A percentile compares a stretch with the other conserved stretches of the same genome.
Conservation (phyloP, 2,797 vertebrate species). For the Labeo calbasu region DNA sequence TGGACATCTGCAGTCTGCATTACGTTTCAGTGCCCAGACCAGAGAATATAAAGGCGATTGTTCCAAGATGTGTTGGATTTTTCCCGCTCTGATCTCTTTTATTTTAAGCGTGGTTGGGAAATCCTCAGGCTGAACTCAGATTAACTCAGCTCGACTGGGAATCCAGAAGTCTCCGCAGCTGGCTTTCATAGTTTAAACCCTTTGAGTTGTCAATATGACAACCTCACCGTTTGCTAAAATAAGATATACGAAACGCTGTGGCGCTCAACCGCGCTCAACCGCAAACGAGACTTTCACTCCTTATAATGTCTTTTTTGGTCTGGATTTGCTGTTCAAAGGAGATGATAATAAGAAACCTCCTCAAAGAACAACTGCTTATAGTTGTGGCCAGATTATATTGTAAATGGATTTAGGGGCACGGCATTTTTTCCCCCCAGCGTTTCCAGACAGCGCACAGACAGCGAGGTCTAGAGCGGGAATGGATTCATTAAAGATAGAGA, state of each 20-base stretch:
- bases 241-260: background rate
- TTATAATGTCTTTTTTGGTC: constrained; percentile 56
- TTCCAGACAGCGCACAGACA: constrained; percentile 68
- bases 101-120: constrained; percentile 13
- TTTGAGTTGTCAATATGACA: constrained; percentile 35
- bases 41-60: constrained; percentile 24
- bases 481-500: constrained; percentile 73
- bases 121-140: constrained; percentile 10
- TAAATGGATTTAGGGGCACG: constrained; percentile 65
- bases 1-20: constrained; percentile 29
- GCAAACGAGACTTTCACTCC: constrained; percentile 56
- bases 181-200: constrained; percentile 22
- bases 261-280: too few relatives aligned
- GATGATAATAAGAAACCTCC: constrained; percentile 20
- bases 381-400: constrained; percentile 71
- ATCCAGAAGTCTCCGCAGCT: background rate
- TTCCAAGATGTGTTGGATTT: constrained; percentile 36
- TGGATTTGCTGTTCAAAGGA: constrained; percentile 68
- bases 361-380: constrained; percentile 67
- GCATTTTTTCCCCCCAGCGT: constrained; percentile 64
- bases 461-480: constrained; percentile 67
- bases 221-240: constrained; percentile 13
- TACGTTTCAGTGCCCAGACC: background rate
- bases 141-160: background rate
- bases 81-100: constrained; percentile 26